These are phyloP conservation scores for Cancer borealis DNA, from an alignment of 2,888 invertebrate genomes.

Conservation along the genomic window DNA sequence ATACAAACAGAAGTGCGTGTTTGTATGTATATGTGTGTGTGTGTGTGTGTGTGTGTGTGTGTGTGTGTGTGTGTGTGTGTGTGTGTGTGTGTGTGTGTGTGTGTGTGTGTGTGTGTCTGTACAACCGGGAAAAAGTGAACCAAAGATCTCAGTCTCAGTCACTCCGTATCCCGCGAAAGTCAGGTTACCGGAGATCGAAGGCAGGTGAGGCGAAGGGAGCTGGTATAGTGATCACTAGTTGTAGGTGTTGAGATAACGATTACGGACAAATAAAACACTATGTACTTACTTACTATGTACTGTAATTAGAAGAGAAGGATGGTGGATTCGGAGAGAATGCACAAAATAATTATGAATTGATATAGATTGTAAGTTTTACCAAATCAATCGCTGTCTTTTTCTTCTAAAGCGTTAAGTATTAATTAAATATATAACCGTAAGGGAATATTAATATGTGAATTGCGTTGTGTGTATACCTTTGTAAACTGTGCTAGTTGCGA, in stretches of 20 bases:
- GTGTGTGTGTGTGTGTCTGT: not conserved
- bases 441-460: not conserved
- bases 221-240: too few species aligned
- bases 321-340: not conserved
- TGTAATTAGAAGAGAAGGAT: not conserved
- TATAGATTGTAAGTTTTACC: not conserved
- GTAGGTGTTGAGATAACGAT: not conserved
- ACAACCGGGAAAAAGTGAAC: not conserved
- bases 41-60: not conserved
- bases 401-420: not conserved
- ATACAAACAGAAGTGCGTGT: not conserved
- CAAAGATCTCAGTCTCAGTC: not conserved
- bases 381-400: not conserved
- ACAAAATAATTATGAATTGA: not conserved
- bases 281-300: not conserved
- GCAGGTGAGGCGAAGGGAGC: not conserved
- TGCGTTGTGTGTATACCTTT: not conserved
- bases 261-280: not conserved
- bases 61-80: conserved; percentile 6
- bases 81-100: not conserved
- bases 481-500: not conserved
- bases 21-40: not conserved
- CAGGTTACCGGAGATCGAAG: not conserved
- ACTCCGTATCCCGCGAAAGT: not conserved
- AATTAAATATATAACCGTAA: not conserved